These are phyloP conservation scores for Drosophila kikkawai DNA, from an alignment of 1,140 invertebrate genomes.

Conservation along the genomic window DNA sequence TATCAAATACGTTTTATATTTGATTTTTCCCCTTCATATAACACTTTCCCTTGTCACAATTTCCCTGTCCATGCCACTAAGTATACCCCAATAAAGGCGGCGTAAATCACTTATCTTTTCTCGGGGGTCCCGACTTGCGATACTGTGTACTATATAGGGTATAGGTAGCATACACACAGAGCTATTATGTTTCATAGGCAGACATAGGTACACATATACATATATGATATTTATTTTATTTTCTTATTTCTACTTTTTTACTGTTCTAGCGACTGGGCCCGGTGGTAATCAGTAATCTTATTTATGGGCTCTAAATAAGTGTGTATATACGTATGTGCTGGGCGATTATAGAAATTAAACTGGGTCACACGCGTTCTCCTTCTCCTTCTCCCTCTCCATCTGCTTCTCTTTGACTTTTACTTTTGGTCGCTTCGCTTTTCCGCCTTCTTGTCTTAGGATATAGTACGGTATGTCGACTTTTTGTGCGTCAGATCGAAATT, in stretches of 20 bases:
- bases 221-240: neutral
- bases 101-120: slow-evolving; percentile 25
- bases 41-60: neutral
- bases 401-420: slow-evolving; percentile 12
- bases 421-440: neutral
- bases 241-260: slow-evolving; percentile 39
- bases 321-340: slow-evolving; percentile 25
- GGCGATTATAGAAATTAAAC: slow-evolving; percentile 53
- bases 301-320: slow-evolving; percentile 65
- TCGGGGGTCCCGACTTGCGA: slow-evolving; percentile 4
- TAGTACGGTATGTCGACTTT: neutral
- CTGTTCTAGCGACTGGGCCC: slow-evolving; percentile 40
- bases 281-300: slow-evolving; percentile 74
- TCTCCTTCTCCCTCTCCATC: neutral
- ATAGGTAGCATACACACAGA: slow-evolving; percentile 12
- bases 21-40: too few relatives aligned
- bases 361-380: slow-evolving; percentile 67
- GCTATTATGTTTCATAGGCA: slow-evolving; percentile 54
- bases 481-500: slow-evolving; percentile 46
- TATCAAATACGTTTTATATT: neutral
- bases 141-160: slow-evolving; percentile 5
- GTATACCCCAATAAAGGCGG: neutral
- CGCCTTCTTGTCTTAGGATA: slow-evolving; percentile 23
- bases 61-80: neutral
- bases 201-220: slow-evolving; percentile 19